Evolutionary conservation across 2,888 invertebrate species (phyloP).

Genomic region (Pomacea canaliculata): DNA sequence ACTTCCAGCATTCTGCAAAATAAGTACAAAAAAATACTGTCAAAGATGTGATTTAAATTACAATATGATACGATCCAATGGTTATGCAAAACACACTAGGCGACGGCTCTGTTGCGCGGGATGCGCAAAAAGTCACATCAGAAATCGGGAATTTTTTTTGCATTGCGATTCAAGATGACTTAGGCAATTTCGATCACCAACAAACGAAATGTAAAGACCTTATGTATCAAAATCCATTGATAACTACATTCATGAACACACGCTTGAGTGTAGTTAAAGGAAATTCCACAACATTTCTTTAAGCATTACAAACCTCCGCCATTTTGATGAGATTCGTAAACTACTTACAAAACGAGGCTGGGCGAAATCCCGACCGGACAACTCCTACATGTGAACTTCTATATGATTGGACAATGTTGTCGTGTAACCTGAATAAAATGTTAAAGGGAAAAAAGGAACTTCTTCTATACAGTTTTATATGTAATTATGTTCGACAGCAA

Average conservation of each 20-base stretch:
- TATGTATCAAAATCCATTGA: conserved; percentile 31
- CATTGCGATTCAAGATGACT: not conserved
- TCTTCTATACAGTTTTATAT: no score
- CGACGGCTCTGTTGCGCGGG: conserved; percentile 12
- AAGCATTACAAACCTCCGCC: conserved; percentile 64
- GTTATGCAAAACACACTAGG: conserved; percentile 1
- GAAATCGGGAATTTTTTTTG: not conserved
- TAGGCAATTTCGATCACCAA: conserved; percentile 10
- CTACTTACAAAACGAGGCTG: conserved; percentile 58
- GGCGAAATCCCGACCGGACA: conserved; percentile 14
- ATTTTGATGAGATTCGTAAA: conserved; percentile 54
- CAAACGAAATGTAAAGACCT: conserved; percentile 26
- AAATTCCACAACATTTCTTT: conserved; percentile 38
- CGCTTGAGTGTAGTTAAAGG: conserved; percentile 21
- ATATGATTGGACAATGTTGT: conserved; percentile 14
- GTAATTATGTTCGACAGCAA: no score
- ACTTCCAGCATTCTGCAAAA: conserved; percentile 56
- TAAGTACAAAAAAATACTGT: conserved; percentile 17
- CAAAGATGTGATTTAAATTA: not conserved
- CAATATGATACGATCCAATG: not conserved
- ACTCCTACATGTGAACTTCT: not conserved
- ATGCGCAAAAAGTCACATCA: conserved; percentile 15
- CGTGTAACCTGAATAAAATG: not conserved
- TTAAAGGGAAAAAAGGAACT: no score
- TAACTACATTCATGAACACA: conserved; percentile 21